phyloP scores from a whole-genome alignment of 2,113 vertebrate genomes.

The Addax nasomaculatus region DNA sequence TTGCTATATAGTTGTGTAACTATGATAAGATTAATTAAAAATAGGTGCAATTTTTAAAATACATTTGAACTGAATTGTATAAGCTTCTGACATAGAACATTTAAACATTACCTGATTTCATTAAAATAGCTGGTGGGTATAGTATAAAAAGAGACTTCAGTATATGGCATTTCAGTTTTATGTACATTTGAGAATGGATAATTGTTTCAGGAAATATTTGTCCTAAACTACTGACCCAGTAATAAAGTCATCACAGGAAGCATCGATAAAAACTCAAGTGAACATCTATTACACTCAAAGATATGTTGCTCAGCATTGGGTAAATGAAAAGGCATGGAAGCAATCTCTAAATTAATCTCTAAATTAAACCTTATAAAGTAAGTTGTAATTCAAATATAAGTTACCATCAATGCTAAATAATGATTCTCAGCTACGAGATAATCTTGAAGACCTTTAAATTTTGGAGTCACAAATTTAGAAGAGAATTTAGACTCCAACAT shows the following conservation, averaged over 20 bases:
- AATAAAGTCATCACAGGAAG: slow-evolving; percentile 17
- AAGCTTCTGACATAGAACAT: slow-evolving; percentile 54
- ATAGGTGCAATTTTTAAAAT: slow-evolving; percentile 61
- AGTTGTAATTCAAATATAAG: slow-evolving; percentile 17
- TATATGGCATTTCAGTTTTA: slow-evolving; percentile 24
- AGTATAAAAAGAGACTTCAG: background rate
- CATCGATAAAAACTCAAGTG: slow-evolving; percentile 41
- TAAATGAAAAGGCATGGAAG: background rate
- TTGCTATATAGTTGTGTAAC: slow-evolving; percentile 48
- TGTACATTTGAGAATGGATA: background rate
- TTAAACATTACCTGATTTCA: slow-evolving; percentile 55
- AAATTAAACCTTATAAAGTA: background rate
- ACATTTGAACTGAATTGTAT: slow-evolving; percentile 64
- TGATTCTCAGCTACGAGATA: background rate
- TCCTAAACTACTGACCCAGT: slow-evolving; percentile 24
- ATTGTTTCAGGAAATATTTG: slow-evolving; percentile 13
- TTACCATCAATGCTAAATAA: background rate
- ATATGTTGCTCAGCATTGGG: background rate
- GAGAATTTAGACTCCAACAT: background rate
- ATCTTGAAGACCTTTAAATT: background rate
- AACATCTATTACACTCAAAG: slow-evolving; percentile 1
- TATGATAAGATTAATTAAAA: slow-evolving; percentile 67
- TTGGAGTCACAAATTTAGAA: slow-evolving; percentile 15
- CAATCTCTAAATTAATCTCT: background rate
- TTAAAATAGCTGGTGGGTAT: slow-evolving; percentile 54